Percentiles rank a stretch among this genome's conserved stretches.
Conservation (phyloP, 92 coral and sea anemone species). For the Heteractis magnifica region DNA sequence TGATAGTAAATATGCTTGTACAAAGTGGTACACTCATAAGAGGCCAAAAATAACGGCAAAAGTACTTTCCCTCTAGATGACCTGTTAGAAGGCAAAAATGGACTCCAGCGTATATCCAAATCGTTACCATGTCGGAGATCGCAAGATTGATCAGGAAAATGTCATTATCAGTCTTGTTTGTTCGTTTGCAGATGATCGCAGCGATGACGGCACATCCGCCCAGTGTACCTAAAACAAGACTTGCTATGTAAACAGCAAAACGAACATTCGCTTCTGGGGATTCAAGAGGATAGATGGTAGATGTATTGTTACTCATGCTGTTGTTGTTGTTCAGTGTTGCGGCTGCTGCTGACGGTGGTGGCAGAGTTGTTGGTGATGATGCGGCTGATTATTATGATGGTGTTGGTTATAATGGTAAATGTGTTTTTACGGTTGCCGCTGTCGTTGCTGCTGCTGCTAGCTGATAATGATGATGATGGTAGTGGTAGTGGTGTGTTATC, state of each 20-base stretch:
- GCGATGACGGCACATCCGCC: conserved; percentile 25
- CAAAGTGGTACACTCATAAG: conserved; percentile 33
- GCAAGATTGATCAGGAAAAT: conserved; percentile 33
- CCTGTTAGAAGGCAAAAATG: conserved; percentile 27
- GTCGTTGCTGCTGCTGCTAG: no score
- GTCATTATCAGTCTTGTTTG: conserved; percentile 24
- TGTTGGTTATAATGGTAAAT: no score
- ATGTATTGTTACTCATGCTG: conserved; percentile 15
- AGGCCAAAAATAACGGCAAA: conserved; percentile 31
- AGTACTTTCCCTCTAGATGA: not conserved
- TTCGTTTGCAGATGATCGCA: conserved; percentile 20
- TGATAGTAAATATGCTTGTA: conserved; percentile 28
- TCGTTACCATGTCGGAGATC: conserved; percentile 28
- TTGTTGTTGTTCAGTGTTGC: not conserved
- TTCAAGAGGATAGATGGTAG: conserved; percentile 11
- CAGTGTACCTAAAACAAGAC: conserved; percentile 33
- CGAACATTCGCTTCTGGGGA: conserved; percentile 19
- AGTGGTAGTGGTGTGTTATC: no score
- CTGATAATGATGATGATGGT: no score
- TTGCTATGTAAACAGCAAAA: conserved; percentile 4
- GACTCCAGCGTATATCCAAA: conserved; percentile 42
- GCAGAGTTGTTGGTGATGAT: no score
- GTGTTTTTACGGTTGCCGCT: no score
- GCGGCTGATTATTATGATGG: no score
- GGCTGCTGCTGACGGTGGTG: not conserved